Conservation (phyloP, 2,888 invertebrate genomes). For the Rhorus exstirpatorius region DNA sequence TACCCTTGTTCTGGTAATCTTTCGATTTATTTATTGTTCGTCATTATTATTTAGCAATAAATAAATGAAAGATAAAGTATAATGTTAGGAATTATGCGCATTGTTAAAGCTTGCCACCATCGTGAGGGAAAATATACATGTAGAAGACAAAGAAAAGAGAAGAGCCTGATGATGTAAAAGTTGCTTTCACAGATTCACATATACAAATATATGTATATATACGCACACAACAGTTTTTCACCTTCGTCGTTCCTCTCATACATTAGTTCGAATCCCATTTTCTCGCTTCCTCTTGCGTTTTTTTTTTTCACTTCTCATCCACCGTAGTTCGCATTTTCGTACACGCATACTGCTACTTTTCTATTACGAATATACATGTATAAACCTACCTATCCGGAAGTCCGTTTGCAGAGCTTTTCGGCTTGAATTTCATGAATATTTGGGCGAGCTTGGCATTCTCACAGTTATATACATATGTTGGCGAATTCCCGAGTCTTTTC, state of each 20-base stretch:
- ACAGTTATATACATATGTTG: constrained; percentile 54
- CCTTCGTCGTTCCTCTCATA: constrained; percentile 25
- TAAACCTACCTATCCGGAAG: constrained; percentile 44
- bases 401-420: constrained; percentile 67
- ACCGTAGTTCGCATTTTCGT: constrained; percentile 36
- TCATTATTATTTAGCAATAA: no score
- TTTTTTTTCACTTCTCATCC: constrained; percentile 1
- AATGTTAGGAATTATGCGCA: constrained; percentile 63
- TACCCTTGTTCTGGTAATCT: no score
- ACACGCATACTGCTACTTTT: constrained; percentile 21
- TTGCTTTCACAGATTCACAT: constrained; percentile 33
- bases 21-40: no score
- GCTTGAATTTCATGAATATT: constrained; percentile 69
- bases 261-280: constrained; percentile 56
- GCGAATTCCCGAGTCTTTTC: constrained; percentile 64
- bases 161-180: background rate
- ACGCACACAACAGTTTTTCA: constrained; percentile 21
- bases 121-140: background rate
- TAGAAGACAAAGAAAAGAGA: background rate
- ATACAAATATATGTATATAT: background rate
- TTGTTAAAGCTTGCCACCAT: constrained; percentile 15
- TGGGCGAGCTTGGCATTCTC: constrained; percentile 51
- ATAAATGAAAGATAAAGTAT: no score
- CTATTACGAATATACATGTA: background rate
- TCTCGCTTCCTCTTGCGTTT: constrained; percentile 3